Conservation (phyloP, 2,797 vertebrate species). For the Brotula barbata region DNA sequence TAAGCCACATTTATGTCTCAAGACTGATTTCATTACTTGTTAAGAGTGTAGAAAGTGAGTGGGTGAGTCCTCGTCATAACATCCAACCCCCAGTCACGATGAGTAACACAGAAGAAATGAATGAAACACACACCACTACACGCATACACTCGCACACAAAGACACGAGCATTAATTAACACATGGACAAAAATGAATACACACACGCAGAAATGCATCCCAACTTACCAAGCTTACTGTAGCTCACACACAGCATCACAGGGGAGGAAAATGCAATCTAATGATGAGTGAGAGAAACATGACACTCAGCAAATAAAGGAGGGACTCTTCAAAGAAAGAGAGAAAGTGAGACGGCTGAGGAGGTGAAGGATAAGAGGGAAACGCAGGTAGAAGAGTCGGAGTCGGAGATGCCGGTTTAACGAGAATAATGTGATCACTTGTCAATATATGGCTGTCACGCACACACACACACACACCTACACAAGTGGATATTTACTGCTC, state of each 20-base stretch:
- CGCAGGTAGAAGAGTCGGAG: neutral
- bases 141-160: constrained; percentile 10
- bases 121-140: constrained; percentile 23
- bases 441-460: neutral
- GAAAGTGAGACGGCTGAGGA: neutral
- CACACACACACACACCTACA: neutral
- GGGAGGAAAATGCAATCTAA: constrained; percentile 23
- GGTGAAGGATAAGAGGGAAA: constrained; percentile 1
- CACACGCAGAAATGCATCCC: constrained; percentile 1
- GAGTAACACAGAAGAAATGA: constrained; percentile 46
- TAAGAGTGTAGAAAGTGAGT: no score
- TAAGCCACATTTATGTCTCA: no score
- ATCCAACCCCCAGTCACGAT: constrained; percentile 36
- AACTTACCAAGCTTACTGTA: constrained; percentile 9
- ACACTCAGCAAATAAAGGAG: neutral
- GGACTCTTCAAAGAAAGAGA: neutral
- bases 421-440: constrained; percentile 6
- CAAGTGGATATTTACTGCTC: constrained; percentile 24
- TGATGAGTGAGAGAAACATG: constrained; percentile 1
- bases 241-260: constrained; percentile 26
- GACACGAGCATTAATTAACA: constrained; percentile 2
- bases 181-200: neutral
- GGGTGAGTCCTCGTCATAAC: constrained; percentile 10
- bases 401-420: neutral
- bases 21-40: no score